Evolutionary conservation across 2,797 vertebrate species (phyloP), one percentile per base, ranked within the genome.

Genomic region (Yasuhikotakia modesta): DNA sequence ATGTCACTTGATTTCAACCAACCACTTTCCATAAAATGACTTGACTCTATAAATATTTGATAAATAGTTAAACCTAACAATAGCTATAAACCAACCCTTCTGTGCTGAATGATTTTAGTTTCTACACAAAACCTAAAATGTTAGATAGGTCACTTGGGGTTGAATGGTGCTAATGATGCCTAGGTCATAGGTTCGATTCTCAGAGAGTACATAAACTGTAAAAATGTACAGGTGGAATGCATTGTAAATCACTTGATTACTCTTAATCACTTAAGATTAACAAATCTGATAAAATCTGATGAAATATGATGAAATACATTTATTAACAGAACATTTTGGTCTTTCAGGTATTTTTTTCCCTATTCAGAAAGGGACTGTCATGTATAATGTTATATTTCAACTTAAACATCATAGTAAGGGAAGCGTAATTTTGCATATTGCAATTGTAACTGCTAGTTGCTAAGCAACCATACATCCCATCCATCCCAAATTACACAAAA

Each of bases 1-100:
- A 55, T 76, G 65, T 58, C 73, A 66, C 48, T 75, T 55, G 2
- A 5, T 53, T 52, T 65, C 4, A 32, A 45, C 55, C 39, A 68
- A 58, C 24, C 16, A 30, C 27, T 63, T 10, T 8, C 32, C 5
- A 17, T 19, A 8, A 60, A 50, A 60, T 30, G 7, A 46, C 52
- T 58, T 57, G 19, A 13, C 74, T 48, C 24, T 13, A 48, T 22
- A 76, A 69, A 76, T 61, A 52, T 64, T 45, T 50, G 12, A 73
- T 60, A 69, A 60, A 8, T 58, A 48, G 16, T 24, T 17, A 8
- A 10, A 58, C 6, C 14, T 17, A 17, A n/a, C 27, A 52, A n/a
- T 10, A 55, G 63, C 32, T 52, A n/a, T n/a, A n/a, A n/a, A n/a
- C n/a, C n/a, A n/a, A n/a, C n/a, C n/a, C n/a, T n/a, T 76, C 5